Evolutionary conservation across 2,797 vertebrate species (phyloP).

Genomic region (Darevskia nairensis): DNA sequence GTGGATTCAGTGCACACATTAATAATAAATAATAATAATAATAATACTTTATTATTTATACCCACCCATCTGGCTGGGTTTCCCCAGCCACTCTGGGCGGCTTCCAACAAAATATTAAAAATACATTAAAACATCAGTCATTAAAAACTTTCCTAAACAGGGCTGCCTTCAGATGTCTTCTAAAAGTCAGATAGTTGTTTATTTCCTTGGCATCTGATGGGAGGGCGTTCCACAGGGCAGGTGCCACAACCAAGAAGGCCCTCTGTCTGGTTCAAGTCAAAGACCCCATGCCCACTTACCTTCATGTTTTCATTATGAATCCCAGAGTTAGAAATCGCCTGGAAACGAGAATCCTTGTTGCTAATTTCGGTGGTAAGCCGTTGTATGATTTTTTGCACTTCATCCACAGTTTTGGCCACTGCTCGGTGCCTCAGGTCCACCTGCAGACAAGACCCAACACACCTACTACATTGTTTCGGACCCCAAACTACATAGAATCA

Average conservation of each 20-base stretch:
- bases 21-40: too few relatives aligned
- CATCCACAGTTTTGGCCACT: conserved; percentile 80
- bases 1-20: background rate
- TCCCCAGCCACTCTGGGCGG: too few relatives aligned
- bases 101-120: too few relatives aligned
- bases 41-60: too few relatives aligned
- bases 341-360: conserved; percentile 81
- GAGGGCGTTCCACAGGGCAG: too few relatives aligned
- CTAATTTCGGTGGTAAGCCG: conserved; percentile 85
- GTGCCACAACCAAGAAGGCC: too few relatives aligned
- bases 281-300: conserved; percentile 61
- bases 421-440: conserved; percentile 76
- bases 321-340: conserved; percentile 80
- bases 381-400: conserved; percentile 81
- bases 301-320: conserved; percentile 84
- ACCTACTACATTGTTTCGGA: background rate
- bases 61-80: too few relatives aligned
- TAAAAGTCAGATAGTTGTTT: too few relatives aligned
- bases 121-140: too few relatives aligned
- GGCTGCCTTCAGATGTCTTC: too few relatives aligned
- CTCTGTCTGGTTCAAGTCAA: background rate
- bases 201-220: too few relatives aligned
- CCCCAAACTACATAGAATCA: background rate
- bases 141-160: too few relatives aligned
- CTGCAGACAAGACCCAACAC: conserved; percentile 66